phyloP scores from a whole-genome alignment of 2,797 vertebrate genomes.

The Molossus molossus region DNA sequence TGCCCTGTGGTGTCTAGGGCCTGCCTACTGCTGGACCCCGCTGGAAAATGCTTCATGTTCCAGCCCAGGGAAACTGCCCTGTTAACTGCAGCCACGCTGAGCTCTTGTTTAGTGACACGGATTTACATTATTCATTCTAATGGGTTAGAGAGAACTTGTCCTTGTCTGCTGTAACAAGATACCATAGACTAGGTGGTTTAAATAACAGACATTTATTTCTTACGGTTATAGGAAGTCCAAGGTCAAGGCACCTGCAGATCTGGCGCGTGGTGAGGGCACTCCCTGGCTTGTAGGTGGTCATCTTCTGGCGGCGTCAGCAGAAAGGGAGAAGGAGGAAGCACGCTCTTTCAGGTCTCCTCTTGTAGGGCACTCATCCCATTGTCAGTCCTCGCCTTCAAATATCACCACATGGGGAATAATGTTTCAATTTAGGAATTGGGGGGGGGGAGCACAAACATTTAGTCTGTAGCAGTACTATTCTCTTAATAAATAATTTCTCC shows the following conservation, averaged over 20 bases:
- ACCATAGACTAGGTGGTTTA: not conserved
- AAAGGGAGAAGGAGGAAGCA: not conserved
- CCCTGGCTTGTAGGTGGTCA: not conserved
- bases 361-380: not conserved
- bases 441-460: not conserved
- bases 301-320: not conserved
- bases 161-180: conserved; percentile 25
- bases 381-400: not conserved
- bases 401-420: not conserved
- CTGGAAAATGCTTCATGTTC: not conserved
- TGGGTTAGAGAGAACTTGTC: not conserved
- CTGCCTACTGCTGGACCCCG: not conserved
- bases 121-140: not conserved
- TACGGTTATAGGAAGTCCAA: not conserved
- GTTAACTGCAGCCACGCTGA: not conserved
- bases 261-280: not conserved
- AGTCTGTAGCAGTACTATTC: not conserved
- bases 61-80: not conserved
- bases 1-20: not conserved
- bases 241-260: not conserved
- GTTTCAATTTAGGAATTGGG: not conserved
- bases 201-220: not conserved
- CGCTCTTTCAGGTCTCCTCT: not conserved
- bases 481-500: not conserved
- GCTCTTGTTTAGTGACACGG: not conserved